phyloP scores from a whole-genome alignment of 2,888 invertebrate species.

The Tenthredo notha region DNA sequence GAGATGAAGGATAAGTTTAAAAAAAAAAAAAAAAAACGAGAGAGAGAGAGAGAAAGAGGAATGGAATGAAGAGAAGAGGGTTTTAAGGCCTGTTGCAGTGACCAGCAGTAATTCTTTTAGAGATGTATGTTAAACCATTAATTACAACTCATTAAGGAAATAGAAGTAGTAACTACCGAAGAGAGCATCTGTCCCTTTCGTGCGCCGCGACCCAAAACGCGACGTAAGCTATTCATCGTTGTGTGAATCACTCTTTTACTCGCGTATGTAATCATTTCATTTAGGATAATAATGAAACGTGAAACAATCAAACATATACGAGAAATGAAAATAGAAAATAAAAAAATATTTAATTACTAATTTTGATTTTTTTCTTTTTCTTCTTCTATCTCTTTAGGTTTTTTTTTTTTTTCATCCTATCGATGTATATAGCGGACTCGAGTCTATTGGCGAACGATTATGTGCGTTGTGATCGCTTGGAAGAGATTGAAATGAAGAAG shows the following conservation, averaged over 20 bases:
- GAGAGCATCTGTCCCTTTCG: constrained; percentile 70
- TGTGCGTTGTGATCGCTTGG: too few species aligned
- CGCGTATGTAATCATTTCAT: constrained; percentile 77
- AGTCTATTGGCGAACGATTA: too few species aligned
- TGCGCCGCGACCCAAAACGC: constrained; percentile 54
- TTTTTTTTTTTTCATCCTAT: too few species aligned
- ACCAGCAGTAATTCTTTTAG: constrained; percentile 2
- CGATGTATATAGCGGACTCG: too few species aligned
- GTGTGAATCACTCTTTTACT: constrained; percentile 56
- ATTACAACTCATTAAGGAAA: constrained; percentile 76
- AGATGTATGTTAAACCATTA: constrained; percentile 75
- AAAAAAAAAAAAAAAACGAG: too few species aligned
- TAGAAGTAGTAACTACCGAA: constrained; percentile 69
- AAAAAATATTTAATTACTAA: too few species aligned
- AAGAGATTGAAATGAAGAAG: too few species aligned
- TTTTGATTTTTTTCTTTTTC: too few species aligned
- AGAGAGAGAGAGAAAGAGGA: not conserved
- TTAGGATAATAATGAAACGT: constrained; percentile 61
- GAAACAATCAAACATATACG: not conserved
- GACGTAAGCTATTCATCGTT: not conserved
- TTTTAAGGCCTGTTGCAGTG: constrained; percentile 6
- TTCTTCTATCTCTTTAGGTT: too few species aligned
- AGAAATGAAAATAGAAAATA: too few species aligned
- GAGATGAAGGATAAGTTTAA: not conserved
- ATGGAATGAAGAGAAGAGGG: not conserved